Percentiles rank a stretch among this genome's conserved stretches.
Evolutionary conservation across 2,888 invertebrate species (phyloP).

Genomic region (Tenthredo livida): DNA sequence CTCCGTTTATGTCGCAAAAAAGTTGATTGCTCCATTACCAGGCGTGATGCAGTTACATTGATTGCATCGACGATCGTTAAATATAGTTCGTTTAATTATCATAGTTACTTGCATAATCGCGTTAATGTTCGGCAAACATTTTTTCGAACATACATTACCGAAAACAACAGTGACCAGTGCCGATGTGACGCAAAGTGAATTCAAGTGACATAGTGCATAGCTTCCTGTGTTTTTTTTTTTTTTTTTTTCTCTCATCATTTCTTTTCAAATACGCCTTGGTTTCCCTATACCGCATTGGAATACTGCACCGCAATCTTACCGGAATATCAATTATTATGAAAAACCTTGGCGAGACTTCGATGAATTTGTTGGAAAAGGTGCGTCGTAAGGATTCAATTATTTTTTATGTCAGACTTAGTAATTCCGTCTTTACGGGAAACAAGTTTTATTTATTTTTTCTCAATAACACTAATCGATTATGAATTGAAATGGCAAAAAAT

Average conservation of each 20-base stretch:
- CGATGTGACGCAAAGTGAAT: conserved; percentile 22
- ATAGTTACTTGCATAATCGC: conserved; percentile 10
- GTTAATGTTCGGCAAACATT: neutral
- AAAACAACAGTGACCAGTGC: neutral
- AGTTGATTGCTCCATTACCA: neutral
- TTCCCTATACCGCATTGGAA: conserved; percentile 7
- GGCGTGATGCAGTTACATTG: conserved; percentile 19
- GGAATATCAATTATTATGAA: conserved; percentile 53
- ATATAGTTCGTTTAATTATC: neutral
- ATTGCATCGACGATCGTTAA: neutral
- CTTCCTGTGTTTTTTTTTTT: neutral
- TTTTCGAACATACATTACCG: neutral
- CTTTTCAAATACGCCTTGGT: neutral
- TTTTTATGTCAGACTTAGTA: neutral
- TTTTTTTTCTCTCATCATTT: conserved; percentile 32
- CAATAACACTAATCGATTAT: neutral
- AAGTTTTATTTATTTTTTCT: neutral
- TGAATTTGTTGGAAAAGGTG: conserved; percentile 66
- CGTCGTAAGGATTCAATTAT: neutral
- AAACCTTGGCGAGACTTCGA: conserved; percentile 61
- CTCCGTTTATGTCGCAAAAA: conserved; percentile 14
- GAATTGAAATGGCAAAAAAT: neutral
- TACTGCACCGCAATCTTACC: neutral
- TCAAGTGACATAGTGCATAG: neutral
- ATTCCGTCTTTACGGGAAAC: neutral